Base-by-base conservation (phyloP, 2,113 vertebrate species). In the Lampris megalopsis region DNA sequence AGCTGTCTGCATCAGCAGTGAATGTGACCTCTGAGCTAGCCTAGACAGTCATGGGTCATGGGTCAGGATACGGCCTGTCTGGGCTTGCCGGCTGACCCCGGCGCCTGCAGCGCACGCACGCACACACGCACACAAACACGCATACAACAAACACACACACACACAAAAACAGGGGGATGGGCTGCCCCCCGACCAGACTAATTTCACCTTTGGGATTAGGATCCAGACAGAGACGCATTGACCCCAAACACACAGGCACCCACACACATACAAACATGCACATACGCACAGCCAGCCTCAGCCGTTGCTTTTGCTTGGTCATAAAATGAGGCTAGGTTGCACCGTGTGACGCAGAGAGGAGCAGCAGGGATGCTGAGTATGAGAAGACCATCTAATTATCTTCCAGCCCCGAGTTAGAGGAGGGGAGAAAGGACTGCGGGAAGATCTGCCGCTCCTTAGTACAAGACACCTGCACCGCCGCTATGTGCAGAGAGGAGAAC, bases 121-220 rank as follows among this genome's bases (percentile, higher is more conserved):
- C 37, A 66, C 59, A 85, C 38, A 63, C n/a, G n/a, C n/a, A 80
- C 38, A 59, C 69, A 54, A 38, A 43, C 24, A 64, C 73, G 71
- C 37, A 52, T 53, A 42, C 54, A 9, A 24, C 24, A 24, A 24
- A 24, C 37, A 41, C 57, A 8, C 64, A 67, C 45, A 43, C 60
- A 72, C 66, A 81, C 38, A 67, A 58, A 58, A 38, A 63, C n/a
- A 63, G 54, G 40, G 64, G 86, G 91, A 77, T 58, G 84, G 88
- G 81, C 61, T 49, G 38, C 73, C 70, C 87, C 84, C 24, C 82
- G 80, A 70, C 86, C 89, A 92, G 89, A 92, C 93, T 92, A 92
- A 94, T 94, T 90, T 94, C 91, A 93, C 92, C 93, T 94, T 80
- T 91, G 93, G 94, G 94, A 94, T 90, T 94, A 91, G 78, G 88